These are phyloP conservation scores for Cephus pulcher DNA, from an alignment of 2,888 invertebrate species.

Conservation along the genomic window DNA sequence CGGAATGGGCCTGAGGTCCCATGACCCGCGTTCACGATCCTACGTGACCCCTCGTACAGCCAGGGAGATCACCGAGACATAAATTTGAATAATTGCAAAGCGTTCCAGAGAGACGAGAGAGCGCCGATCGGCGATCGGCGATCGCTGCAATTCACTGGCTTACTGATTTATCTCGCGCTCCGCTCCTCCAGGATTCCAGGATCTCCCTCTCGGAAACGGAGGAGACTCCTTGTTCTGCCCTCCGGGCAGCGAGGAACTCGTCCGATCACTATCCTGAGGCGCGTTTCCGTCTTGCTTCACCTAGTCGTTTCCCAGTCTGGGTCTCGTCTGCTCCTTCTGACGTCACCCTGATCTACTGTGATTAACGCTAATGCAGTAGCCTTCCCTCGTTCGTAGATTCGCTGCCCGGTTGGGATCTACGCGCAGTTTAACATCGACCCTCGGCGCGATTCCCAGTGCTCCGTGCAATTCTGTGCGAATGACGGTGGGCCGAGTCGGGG, in stretches of 20 bases:
- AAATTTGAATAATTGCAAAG: constrained; percentile 21
- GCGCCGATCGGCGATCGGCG: not conserved
- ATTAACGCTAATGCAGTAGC: constrained; percentile 7
- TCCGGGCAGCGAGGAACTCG: not conserved
- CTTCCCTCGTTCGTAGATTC: constrained; percentile 15
- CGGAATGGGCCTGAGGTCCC: not conserved
- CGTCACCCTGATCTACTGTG: constrained; percentile 1
- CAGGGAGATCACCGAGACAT: constrained; percentile 13
- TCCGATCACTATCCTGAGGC: constrained; percentile 11
- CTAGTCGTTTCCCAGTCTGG: constrained; percentile 14
- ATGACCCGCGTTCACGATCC: not conserved
- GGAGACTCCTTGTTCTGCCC: not conserved
- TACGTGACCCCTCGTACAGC: constrained; percentile 8
- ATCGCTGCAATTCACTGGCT: not conserved
- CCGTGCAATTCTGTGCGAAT: not conserved
- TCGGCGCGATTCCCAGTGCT: not conserved
- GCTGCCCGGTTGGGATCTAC: constrained; percentile 27
- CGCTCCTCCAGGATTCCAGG: not conserved
- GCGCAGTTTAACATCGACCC: constrained; percentile 31
- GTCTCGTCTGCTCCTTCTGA: constrained; percentile 16
- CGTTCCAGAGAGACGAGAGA: not conserved
- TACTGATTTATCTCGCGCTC: constrained; percentile 8
- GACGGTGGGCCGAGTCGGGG: not conserved
- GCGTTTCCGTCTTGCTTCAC: constrained; percentile 9
- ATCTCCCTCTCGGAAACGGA: not conserved